A percentile compares a stretch with the other conserved stretches of the same genome.
phyloP scores from a whole-genome alignment of 2,113 vertebrate genomes.

The Ammodytes marinus region DNA sequence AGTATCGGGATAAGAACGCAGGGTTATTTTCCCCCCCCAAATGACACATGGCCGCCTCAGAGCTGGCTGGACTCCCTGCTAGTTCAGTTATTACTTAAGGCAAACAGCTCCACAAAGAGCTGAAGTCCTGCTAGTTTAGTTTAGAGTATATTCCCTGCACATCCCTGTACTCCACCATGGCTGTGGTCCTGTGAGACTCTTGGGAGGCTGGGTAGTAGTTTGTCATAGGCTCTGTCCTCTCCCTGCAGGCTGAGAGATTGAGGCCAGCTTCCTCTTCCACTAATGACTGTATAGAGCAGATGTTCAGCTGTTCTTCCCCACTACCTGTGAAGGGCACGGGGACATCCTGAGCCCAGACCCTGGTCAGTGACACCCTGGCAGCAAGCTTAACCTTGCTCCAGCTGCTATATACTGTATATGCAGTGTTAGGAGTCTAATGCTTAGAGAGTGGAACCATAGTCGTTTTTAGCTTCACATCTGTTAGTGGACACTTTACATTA shows the following conservation, averaged over 20 bases:
- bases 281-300: constrained; percentile 73
- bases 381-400: neutral
- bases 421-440: no score
- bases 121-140: constrained; percentile 9
- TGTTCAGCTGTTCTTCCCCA: constrained; percentile 57
- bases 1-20: no score
- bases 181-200: constrained; percentile 55
- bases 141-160: constrained; percentile 11
- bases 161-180: neutral
- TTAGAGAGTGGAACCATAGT: neutral
- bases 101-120: constrained; percentile 22
- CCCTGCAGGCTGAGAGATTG: constrained; percentile 79
- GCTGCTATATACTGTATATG: neutral
- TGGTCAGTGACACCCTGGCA: constrained; percentile 22
- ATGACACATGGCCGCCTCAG: neutral
- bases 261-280: constrained; percentile 69
- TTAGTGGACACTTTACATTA: neutral
- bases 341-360: constrained; percentile 19
- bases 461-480: neutral
- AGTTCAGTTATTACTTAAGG: constrained; percentile 34
- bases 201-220: constrained; percentile 61
- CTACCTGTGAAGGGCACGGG: constrained; percentile 45
- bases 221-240: constrained; percentile 69
- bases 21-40: neutral
- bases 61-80: neutral